Evolutionary conservation across 2,113 vertebrate genomes (phyloP).

Genomic region (Brevimyrus niger): DNA sequence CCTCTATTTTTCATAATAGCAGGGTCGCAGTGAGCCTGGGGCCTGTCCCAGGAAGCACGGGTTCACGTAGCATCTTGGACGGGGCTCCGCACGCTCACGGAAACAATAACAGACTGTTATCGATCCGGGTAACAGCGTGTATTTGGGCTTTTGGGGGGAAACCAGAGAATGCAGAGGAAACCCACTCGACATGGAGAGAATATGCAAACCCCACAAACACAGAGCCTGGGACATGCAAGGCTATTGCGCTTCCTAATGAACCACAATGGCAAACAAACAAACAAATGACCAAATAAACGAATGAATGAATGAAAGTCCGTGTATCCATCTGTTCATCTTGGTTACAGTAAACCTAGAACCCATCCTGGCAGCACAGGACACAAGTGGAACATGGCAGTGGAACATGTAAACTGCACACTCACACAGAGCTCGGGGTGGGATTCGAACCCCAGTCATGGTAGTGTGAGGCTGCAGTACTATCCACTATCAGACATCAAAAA

Average conservation of each 20-base stretch:
- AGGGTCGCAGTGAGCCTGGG: background rate
- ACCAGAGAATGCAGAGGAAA: background rate
- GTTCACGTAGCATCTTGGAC: background rate
- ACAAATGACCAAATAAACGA: background rate
- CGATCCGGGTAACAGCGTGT: background rate
- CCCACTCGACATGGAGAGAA: background rate
- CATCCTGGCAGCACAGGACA: background rate
- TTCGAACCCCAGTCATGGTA: background rate
- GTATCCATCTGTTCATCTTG: background rate
- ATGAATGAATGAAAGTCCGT: background rate
- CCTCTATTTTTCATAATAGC: background rate
- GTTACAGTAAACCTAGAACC: background rate
- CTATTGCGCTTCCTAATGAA: background rate
- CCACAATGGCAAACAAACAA: background rate
- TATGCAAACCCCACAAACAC: background rate
- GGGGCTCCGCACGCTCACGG: background rate
- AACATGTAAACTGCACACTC: background rate
- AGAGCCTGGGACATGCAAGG: background rate
- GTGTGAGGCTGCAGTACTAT: background rate
- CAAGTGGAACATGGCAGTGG: background rate
- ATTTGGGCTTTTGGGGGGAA: background rate
- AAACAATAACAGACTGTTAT: background rate
- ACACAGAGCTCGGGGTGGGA: background rate
- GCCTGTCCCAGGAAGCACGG: background rate
- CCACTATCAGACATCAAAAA: background rate